A percentile compares a stretch with the other conserved stretches of the same genome.
Evolutionary conservation across 2,113 vertebrate species (phyloP).

Genomic region (Vulpes lagopus): DNA sequence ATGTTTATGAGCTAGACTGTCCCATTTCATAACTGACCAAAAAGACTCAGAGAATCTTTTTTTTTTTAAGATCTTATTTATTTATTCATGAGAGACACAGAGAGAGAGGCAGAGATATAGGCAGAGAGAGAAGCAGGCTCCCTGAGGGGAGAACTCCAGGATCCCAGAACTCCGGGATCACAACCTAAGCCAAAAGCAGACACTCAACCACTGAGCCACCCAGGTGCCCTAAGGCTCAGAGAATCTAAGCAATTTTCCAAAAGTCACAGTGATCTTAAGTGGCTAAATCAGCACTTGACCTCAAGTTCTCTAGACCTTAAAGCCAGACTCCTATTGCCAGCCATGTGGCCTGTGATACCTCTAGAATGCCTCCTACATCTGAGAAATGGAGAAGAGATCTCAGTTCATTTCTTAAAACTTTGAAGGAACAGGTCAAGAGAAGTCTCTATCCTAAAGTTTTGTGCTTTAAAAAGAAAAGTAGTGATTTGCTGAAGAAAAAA

Average conservation of each 20-base stretch:
- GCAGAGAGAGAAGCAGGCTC: too few relatives aligned
- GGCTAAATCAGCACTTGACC: neutral
- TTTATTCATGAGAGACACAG: too few relatives aligned
- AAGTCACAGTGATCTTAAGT: neutral
- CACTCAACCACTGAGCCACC: too few relatives aligned
- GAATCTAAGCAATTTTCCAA: neutral
- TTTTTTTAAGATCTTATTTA: too few relatives aligned
- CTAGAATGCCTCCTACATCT: fast-evolving
- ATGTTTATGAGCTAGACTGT: neutral
- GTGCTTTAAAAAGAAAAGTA: neutral
- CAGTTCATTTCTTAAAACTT: neutral
- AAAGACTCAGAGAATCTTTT: neutral
- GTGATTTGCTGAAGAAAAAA: conserved; percentile 1
- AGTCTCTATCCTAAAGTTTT: neutral
- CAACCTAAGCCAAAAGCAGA: too few relatives aligned
- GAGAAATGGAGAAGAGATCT: neutral
- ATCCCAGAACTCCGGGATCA: too few relatives aligned
- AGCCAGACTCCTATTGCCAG: neutral
- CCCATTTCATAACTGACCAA: neutral
- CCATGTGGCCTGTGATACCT: neutral
- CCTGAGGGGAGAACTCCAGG: too few relatives aligned
- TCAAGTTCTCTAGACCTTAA: neutral
- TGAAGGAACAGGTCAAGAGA: neutral
- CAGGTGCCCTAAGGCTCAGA: neutral
- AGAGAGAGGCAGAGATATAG: too few relatives aligned